phyloP scores from a whole-genome alignment of 1,140 invertebrate species.

The Reticulitermes speratus region DNA sequence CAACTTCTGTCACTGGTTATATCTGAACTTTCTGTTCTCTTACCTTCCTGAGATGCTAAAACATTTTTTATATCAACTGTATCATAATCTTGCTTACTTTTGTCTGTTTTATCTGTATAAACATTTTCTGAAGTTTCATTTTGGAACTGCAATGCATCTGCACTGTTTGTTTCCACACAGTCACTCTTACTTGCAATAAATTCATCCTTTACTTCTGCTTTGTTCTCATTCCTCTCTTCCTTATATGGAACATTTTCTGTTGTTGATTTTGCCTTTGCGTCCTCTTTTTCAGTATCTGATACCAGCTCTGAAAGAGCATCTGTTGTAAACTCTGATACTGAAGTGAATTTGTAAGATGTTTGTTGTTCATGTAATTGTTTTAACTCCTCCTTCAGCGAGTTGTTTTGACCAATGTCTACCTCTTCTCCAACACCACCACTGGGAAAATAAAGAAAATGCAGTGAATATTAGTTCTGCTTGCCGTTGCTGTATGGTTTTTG shows the following conservation, averaged over 20 bases:
- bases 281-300: neutral
- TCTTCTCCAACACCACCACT: constrained; percentile 25
- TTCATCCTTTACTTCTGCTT: neutral
- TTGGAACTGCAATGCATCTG: neutral
- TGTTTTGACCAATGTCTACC: constrained; percentile 20
- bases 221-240: neutral
- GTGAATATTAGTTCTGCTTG: neutral
- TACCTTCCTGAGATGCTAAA: neutral
- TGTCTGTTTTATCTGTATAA: neutral
- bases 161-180: neutral
- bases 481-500: no score
- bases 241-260: neutral
- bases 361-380: neutral
- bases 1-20: neutral
- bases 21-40: neutral
- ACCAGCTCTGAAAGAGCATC: neutral
- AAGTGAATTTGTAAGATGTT: constrained; percentile 5
- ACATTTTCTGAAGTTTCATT: neutral
- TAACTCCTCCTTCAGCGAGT: neutral
- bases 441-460: neutral
- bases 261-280: neutral
- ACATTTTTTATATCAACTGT: neutral
- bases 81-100: neutral
- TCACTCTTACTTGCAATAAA: neutral
- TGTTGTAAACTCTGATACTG: neutral